Evolutionary conservation across 2,113 vertebrate species (phyloP).

Genomic region (Candoia aspera): DNA sequence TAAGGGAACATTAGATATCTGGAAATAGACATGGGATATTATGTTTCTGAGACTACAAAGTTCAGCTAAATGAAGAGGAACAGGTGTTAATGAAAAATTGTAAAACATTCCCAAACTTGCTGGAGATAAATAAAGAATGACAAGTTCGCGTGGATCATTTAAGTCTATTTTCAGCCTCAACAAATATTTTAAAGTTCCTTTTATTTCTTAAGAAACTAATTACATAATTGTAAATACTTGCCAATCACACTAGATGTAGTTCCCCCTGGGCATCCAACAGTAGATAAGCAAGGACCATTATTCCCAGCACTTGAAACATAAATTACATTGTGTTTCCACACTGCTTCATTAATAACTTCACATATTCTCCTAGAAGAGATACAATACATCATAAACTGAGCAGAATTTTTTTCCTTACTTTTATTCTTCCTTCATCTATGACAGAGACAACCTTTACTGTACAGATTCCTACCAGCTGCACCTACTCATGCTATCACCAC

Average conservation of each 20-base stretch:
- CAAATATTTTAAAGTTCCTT: background rate
- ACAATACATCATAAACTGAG: background rate
- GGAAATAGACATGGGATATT: background rate
- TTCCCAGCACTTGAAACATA: conserved; percentile 98
- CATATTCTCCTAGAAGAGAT: conserved; percentile 89
- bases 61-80: background rate
- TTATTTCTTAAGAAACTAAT: background rate
- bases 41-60: background rate
- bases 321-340: conserved; percentile 95
- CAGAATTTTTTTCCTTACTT: conserved; percentile 12
- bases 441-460: background rate
- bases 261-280: conserved; percentile 96
- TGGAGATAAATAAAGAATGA: background rate
- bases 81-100: background rate
- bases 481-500: no score
- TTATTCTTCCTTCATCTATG: background rate
- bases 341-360: conserved; percentile 95
- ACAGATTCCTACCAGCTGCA: background rate
- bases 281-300: conserved; percentile 96
- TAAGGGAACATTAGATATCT: background rate
- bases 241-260: conserved; percentile 95
- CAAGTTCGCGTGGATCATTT: background rate
- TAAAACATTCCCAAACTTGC: background rate
- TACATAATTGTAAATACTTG: conserved; percentile 52
- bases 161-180: background rate